A percentile compares a stretch with the other conserved stretches of the same genome.
Conservation (phyloP, 2,888 invertebrate species). For the Chloroclysta siterata region DNA sequence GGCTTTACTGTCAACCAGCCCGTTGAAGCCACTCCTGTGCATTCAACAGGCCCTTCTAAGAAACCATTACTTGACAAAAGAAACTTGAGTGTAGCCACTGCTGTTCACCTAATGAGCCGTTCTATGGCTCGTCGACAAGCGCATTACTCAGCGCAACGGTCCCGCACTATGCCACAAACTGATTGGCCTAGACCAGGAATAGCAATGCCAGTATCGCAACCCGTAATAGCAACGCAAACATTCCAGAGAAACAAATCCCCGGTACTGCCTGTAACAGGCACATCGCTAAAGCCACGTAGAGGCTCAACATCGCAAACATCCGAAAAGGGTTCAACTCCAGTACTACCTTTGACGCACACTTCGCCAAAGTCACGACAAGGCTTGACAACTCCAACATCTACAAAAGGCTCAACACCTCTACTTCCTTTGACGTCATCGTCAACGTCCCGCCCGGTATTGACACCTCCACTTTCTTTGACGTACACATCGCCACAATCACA, state of each 20-base stretch:
- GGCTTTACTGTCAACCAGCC: conserved; percentile 6
- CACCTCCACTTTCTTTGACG: background rate
- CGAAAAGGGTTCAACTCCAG: background rate
- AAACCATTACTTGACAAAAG: background rate
- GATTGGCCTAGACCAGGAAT: background rate
- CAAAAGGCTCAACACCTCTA: background rate
- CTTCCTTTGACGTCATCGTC: background rate
- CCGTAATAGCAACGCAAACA: background rate
- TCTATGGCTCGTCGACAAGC: conserved; percentile 1
- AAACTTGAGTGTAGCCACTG: background rate
- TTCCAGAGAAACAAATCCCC: background rate
- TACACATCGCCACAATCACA: too few relatives aligned
- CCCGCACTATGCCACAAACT: background rate
- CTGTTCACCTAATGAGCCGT: background rate
- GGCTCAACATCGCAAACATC: conserved; percentile 5
- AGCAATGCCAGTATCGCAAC: background rate
- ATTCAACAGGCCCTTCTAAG: background rate
- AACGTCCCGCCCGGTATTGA: background rate
- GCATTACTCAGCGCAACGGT: background rate
- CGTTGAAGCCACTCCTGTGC: conserved; percentile 8
- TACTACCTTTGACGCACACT: background rate
- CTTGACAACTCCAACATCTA: background rate
- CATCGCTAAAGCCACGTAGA: background rate
- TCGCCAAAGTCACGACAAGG: conserved; percentile 13
- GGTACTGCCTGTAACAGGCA: background rate